Evolutionary conservation across 1,140 invertebrate genomes (phyloP).

Genomic region (Ephestia elutella): DNA sequence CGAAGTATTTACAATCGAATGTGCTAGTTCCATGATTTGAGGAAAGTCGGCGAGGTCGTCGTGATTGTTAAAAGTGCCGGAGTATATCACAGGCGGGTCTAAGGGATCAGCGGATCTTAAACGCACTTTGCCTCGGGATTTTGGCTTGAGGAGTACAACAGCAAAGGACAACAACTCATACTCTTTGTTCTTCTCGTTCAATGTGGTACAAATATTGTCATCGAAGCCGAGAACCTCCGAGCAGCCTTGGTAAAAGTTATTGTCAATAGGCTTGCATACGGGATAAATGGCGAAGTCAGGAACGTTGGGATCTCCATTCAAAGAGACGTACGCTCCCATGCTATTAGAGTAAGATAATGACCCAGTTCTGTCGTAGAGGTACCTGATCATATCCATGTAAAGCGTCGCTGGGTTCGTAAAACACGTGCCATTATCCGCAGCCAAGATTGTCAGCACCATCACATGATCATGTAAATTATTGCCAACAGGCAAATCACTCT

Average conservation of each 20-base stretch:
- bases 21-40: constrained; percentile 29
- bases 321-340: constrained; percentile 43
- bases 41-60: constrained; percentile 67
- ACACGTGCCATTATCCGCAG: constrained; percentile 50
- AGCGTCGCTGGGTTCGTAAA: constrained; percentile 11
- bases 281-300: constrained; percentile 58
- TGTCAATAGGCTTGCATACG: constrained; percentile 30
- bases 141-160: constrained; percentile 55
- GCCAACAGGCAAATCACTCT: constrained; percentile 81
- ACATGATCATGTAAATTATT: constrained; percentile 83
- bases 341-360: constrained; percentile 29
- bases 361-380: constrained; percentile 47
- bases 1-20: constrained; percentile 34
- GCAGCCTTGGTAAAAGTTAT: constrained; percentile 28
- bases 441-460: constrained; percentile 76
- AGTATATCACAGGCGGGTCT: constrained; percentile 80
- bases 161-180: constrained; percentile 38
- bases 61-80: constrained; percentile 78
- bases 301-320: constrained; percentile 23
- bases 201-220: constrained; percentile 33
- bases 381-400: constrained; percentile 43
- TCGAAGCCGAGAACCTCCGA: constrained; percentile 37
- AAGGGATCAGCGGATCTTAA: constrained; percentile 76
- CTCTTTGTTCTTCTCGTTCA: constrained; percentile 29
- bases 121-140: constrained; percentile 64